phyloP scores from a whole-genome alignment of 2,888 invertebrate species.

The Orgyia antiqua region DNA sequence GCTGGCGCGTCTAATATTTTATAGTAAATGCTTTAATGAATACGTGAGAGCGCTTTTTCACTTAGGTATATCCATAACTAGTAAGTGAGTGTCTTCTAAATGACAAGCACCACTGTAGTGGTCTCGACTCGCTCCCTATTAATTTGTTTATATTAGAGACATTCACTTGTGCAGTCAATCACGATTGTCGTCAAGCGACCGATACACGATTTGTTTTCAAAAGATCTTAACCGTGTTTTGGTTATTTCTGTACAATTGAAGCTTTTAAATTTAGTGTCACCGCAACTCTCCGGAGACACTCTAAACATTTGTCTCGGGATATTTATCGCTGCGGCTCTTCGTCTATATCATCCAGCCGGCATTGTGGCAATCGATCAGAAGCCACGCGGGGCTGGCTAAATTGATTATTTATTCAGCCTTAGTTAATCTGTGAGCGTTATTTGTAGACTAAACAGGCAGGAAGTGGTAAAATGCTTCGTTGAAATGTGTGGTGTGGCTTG shows the following conservation, averaged over 20 bases:
- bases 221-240: constrained; percentile 76
- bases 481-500: constrained; percentile 38
- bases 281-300: constrained; percentile 73
- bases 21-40: constrained; percentile 53
- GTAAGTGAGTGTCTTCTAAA: constrained; percentile 38
- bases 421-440: constrained; percentile 69
- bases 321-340: constrained; percentile 71
- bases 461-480: constrained; percentile 58
- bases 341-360: constrained; percentile 73
- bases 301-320: constrained; percentile 75
- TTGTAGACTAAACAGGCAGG: constrained; percentile 63
- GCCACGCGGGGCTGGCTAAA: constrained; percentile 62
- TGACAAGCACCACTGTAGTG: constrained; percentile 42
- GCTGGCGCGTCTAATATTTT: constrained; percentile 42
- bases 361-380: constrained; percentile 75
- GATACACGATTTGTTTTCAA: constrained; percentile 76
- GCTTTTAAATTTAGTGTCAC: constrained; percentile 78
- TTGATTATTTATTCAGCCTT: constrained; percentile 75
- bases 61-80: constrained; percentile 29
- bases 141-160: constrained; percentile 77
- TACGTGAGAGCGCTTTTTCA: constrained; percentile 30
- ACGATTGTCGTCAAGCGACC: constrained; percentile 73
- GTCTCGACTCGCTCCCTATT: constrained; percentile 60
- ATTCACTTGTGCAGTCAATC: constrained; percentile 77
- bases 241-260: constrained; percentile 77